These are phyloP conservation scores for Hypsibius dujardini DNA, from an alignment of 1,140 invertebrate species.

Conservation along the genomic window DNA sequence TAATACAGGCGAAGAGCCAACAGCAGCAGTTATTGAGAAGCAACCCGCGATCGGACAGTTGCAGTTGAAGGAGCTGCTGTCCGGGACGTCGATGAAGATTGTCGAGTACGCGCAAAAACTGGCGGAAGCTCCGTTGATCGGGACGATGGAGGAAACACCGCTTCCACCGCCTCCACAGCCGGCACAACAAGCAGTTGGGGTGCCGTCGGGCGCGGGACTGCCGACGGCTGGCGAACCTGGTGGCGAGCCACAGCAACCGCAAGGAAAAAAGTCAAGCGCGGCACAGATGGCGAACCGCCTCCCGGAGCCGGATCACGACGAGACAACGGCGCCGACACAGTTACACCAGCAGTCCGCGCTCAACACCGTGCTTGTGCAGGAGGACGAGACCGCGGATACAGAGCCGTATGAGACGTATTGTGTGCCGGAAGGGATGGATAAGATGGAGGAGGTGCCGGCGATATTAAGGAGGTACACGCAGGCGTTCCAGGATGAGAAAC, in stretches of 20 bases:
- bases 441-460: neutral
- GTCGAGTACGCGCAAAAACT: slow-evolving; percentile 9
- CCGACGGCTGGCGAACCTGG: neutral
- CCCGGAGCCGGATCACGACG: neutral
- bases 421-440: neutral
- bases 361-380: neutral
- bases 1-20: too few species aligned
- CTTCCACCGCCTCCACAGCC: neutral
- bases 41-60: neutral
- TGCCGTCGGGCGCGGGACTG: neutral
- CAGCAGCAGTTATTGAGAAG: too few species aligned
- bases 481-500: neutral
- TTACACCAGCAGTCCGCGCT: neutral
- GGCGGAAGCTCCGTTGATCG: slow-evolving; percentile 4
- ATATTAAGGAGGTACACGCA: neutral
- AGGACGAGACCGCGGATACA: neutral
- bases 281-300: neutral
- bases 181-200: too few species aligned
- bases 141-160: neutral
- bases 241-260: neutral
- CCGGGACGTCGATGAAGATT: slow-evolving; percentile 1
- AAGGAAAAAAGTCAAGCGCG: neutral
- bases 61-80: neutral
- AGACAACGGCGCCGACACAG: too few species aligned
- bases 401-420: neutral